Evolutionary conservation across 2,113 vertebrate genomes (phyloP), one percentile per base, ranked within the genome.

Genomic region (Gobius niger): DNA sequence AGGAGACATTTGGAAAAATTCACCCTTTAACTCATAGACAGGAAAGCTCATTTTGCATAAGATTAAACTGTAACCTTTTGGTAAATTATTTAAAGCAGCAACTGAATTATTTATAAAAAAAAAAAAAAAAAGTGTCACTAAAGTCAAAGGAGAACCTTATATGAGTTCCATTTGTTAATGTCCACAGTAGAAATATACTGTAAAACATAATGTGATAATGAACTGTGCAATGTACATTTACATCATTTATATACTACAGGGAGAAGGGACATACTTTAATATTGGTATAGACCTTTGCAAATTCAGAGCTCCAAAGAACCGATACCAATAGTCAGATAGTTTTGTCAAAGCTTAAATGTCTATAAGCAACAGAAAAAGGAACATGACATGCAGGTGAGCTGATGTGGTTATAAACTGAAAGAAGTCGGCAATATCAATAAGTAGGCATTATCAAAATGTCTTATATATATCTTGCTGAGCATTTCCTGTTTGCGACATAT

Each of bases 71-170:
- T 84, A 82, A 87, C 85, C 82, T 88, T 89, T 76, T 81, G 81
- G 83, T 91, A 83, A 91, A 91, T 91, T 81, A 89, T 90, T 88
- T 56, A 83, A 91, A 84, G 57, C 66, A 51, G 72, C 47, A 44
- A 75, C 62, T 91, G 72, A 89, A 88, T 89, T 82, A 89, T 90
- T 90, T 72, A 91, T 79, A 34, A 81, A 81, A 82, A 71, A 75
- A 34, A 81, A 81, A 82, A 71, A 75, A 73, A 82, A 80, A 57
- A 70, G 50, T 34, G 24, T 34, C 24, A 34, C 73, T 80, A 76
- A 84, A 81, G 66, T 67, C 4, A 51, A 77, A 52, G 65, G 59
- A 77, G 78, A 24, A 54, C 44, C 72, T 76, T 80, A 60, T 72
- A 74, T 70, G 68, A 68, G 51, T 82, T 83, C 72, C 67, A 78